Evolutionary conservation across 2,113 vertebrate species (phyloP), one percentile per base, ranked within the genome.

Genomic region (Chionis minor): DNA sequence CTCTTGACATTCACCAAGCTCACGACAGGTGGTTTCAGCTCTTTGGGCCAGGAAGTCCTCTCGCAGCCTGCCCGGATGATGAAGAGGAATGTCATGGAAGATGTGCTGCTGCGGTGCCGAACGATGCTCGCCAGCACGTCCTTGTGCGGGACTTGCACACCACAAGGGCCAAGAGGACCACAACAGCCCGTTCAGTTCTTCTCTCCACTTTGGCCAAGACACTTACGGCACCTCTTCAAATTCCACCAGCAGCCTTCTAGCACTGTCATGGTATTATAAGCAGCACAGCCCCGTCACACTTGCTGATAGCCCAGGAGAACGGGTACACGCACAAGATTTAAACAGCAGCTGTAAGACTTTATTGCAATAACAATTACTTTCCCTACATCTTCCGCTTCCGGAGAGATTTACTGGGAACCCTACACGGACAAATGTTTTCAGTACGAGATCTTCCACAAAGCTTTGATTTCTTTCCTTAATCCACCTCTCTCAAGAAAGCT

Each of bases 161-260:
- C 49, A 17, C 4, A 1, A 73, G 8, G 49, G 15, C 47, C 56
- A 77, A 75, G 12, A 51, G 11, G 55, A 69, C n/a, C 49, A 28
- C 0, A 0, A 38, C 27, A 49, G 28, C 33, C 6, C 1, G 0
- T n/a, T 71, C 35, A 58, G 47, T 12, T 80, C 47, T 59, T 59
- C 33, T 23, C 30, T 73, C 80, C 28, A 4, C 45, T 54, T 54
- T 24, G 17, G 47, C 17, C 44, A 73, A 81, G 38, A 12, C 30
- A 30, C 13, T 38, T 22, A 59, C 0, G 3, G 47, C 24, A 54
- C 16, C 24, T 47, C 51, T 63, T 44, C 56, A 38, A 44, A 58
- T 30, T 40, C 65, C 22, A 3, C 28, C 35, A 8, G 19, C 15
- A 10, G 40, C 33, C 55, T 62, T 70, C n/a, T 26, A 24, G 49